Percentiles rank a stretch among this genome's conserved stretches.
Conservation (phyloP, 2,113 vertebrate genomes). For the Corydoras maculifer region DNA sequence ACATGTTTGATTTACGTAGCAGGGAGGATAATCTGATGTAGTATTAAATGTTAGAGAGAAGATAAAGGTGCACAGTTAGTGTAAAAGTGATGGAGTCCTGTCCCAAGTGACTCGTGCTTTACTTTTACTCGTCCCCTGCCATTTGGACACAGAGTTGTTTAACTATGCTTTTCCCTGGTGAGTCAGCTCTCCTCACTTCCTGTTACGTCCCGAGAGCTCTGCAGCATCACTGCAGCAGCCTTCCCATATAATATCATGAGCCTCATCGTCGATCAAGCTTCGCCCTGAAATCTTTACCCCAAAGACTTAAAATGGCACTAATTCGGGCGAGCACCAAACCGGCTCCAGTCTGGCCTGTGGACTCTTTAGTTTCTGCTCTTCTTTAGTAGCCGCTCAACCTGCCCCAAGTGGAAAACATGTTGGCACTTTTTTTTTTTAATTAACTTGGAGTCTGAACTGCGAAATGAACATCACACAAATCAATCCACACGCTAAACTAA, state of each 20-base stretch:
- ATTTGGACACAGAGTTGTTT: background rate
- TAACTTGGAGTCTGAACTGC: background rate
- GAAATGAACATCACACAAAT: background rate
- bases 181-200: slow-evolving; percentile 13
- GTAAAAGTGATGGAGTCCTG: background rate
- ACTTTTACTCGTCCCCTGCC: background rate
- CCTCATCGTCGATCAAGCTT: background rate
- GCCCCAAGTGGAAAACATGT: background rate
- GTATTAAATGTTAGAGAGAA: too few species aligned
- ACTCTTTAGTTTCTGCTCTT: too few species aligned
- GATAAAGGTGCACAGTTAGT: too few species aligned
- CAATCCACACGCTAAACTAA: background rate
- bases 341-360: too few species aligned
- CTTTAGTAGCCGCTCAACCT: background rate
- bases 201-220: slow-evolving; percentile 8
- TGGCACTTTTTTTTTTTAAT: background rate
- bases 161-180: background rate
- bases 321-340: background rate
- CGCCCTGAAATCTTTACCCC: slow-evolving; percentile 1
- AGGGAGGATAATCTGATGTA: background rate
- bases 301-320: slow-evolving; percentile 19
- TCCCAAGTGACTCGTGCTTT: background rate
- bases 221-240: slow-evolving; percentile 9
- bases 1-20: background rate
- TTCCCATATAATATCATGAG: background rate